Percentiles rank a stretch among this genome's conserved stretches.
These are phyloP conservation scores for Brenthis daphne DNA, from an alignment of 2,888 invertebrate genomes.

Conservation along the genomic window DNA sequence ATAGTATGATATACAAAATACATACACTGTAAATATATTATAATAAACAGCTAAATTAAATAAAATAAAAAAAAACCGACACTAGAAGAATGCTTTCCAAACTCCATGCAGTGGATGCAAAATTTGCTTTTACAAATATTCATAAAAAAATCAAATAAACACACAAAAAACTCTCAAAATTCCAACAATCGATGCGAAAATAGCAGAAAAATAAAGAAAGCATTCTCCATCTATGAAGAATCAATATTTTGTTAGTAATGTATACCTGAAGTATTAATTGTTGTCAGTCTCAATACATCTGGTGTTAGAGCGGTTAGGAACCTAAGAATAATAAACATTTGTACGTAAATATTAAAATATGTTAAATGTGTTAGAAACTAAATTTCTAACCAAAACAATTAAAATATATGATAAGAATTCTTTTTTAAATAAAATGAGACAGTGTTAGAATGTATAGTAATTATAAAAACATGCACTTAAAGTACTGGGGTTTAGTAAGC, in stretches of 20 bases:
- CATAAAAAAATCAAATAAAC: constrained; percentile 3
- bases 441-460: constrained; percentile 38
- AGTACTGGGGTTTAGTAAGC: constrained; percentile 30
- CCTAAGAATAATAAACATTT: constrained; percentile 58
- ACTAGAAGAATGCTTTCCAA: constrained; percentile 77
- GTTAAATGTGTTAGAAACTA: constrained; percentile 35
- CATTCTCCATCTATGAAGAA: constrained; percentile 70
- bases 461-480: constrained; percentile 33
- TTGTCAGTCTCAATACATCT: constrained; percentile 80
- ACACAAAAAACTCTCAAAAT: constrained; percentile 1
- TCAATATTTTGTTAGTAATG: constrained; percentile 54
- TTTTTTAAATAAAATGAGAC: not conserved
- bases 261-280: constrained; percentile 80
- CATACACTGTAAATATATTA: constrained; percentile 29
- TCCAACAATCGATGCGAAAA: constrained; percentile 24
- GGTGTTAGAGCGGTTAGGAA: constrained; percentile 82
- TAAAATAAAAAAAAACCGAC: constrained; percentile 31
- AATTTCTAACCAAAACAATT: not conserved
- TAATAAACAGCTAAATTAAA: constrained; percentile 19
- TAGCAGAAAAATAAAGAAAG: constrained; percentile 59
- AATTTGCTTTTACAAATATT: constrained; percentile 30
- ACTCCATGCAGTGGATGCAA: constrained; percentile 48
- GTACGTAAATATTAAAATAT: constrained; percentile 19
- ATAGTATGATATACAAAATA: constrained; percentile 27
- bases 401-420: not conserved